Conservation (phyloP, 1,140 invertebrate genomes). For the Drosophila ercepeae region DNA sequence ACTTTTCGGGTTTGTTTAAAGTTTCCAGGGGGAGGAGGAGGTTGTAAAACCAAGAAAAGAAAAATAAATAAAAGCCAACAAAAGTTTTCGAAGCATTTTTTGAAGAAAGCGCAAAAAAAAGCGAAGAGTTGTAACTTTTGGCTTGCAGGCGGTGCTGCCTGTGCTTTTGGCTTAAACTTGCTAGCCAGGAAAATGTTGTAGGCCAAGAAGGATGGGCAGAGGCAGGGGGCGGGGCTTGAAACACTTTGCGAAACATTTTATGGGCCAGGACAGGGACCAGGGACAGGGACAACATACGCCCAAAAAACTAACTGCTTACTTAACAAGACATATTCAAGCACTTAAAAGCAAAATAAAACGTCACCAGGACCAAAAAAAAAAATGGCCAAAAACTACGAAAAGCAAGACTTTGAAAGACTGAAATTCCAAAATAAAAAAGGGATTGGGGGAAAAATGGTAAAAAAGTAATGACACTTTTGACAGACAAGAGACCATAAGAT, state of each 20-base stretch:
- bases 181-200: slow-evolving; percentile 36
- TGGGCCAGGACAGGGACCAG: slow-evolving; percentile 4
- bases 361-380: slow-evolving; percentile 1
- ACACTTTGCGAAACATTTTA: slow-evolving; percentile 52
- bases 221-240: slow-evolving; percentile 7
- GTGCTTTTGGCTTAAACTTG: slow-evolving; percentile 31
- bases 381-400: neutral
- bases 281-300: slow-evolving; percentile 41
- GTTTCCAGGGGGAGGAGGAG: slow-evolving; percentile 35
- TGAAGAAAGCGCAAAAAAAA: slow-evolving; percentile 17
- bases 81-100: slow-evolving; percentile 51
- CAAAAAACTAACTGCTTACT: slow-evolving; percentile 80
- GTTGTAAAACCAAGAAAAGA: slow-evolving; percentile 36
- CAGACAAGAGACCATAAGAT: neutral
- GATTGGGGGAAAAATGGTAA: neutral
- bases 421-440: neutral
- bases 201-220: neutral
- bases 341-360: slow-evolving; percentile 78
- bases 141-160: slow-evolving; percentile 40
- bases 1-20: slow-evolving; percentile 69
- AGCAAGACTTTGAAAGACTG: neutral
- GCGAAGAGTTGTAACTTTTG: slow-evolving; percentile 64
- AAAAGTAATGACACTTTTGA: neutral
- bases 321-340: slow-evolving; percentile 81
- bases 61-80: slow-evolving; percentile 74